Conservation (phyloP, 2,888 invertebrate genomes). For the Bombyx huttoni region DNA sequence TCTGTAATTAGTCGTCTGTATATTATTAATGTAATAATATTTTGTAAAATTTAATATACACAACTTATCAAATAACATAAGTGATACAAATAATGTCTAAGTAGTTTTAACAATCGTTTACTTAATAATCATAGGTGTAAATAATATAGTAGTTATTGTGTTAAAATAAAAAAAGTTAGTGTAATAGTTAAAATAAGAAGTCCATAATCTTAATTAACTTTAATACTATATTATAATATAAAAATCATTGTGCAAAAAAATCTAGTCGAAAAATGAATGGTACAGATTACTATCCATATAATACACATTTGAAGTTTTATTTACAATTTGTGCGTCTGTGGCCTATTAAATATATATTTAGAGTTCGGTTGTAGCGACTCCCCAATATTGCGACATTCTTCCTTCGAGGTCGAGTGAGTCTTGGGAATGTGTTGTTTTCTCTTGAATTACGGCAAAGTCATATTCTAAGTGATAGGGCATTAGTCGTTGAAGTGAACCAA, state of each 20-base stretch:
- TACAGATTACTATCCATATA: constrained; percentile 34
- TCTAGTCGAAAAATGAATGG: constrained; percentile 67
- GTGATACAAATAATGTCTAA: constrained; percentile 1
- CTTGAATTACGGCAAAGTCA: constrained; percentile 87
- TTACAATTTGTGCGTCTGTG: constrained; percentile 32
- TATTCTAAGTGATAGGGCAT: constrained; percentile 88
- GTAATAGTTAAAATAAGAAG: constrained; percentile 41
- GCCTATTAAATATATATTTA: constrained; percentile 39
- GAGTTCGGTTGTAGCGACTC: constrained; percentile 88
- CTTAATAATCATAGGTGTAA: neutral
- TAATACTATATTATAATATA: constrained; percentile 21
- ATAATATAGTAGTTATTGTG: constrained; percentile 7
- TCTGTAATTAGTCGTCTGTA: neutral
- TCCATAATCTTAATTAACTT: constrained; percentile 31
- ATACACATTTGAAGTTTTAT: constrained; percentile 58
- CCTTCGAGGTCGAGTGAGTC: constrained; percentile 86
- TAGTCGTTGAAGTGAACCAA: constrained; percentile 85
- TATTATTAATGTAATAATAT: neutral
- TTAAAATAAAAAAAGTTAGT: constrained; percentile 11
- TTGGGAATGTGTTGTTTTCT: constrained; percentile 75
- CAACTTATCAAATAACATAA: neutral
- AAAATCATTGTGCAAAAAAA: constrained; percentile 65
- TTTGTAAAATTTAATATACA: neutral
- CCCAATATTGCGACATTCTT: constrained; percentile 93
- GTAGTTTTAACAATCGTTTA: neutral